A percentile compares a stretch with the other conserved stretches of the same genome.
Evolutionary conservation across 2,888 invertebrate genomes (phyloP).

Genomic region (Lasioglossum figueresi): DNA sequence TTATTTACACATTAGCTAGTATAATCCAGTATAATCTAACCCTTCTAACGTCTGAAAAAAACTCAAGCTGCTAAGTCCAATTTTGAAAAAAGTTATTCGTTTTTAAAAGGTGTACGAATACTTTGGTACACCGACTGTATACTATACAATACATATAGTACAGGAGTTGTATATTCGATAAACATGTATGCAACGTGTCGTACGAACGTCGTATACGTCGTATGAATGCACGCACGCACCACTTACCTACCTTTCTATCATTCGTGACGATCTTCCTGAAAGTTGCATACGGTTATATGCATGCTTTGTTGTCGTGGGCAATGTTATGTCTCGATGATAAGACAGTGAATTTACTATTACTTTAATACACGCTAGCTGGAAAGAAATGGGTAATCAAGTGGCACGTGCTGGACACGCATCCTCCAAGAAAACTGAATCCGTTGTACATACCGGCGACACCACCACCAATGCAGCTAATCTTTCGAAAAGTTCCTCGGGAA

Average conservation of each 20-base stretch:
- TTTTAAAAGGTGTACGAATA: too few relatives aligned
- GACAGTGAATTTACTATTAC: constrained; percentile 27
- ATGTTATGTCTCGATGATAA: constrained; percentile 43
- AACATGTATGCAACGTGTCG: constrained; percentile 11
- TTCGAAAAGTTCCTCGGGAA: constrained; percentile 86
- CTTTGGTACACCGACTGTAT: too few relatives aligned
- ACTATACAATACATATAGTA: too few relatives aligned
- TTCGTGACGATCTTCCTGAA: constrained; percentile 39
- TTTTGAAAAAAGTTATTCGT: too few relatives aligned
- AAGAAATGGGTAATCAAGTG: constrained; percentile 76
- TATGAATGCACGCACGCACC: constrained; percentile 14
- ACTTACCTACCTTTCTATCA: constrained; percentile 32
- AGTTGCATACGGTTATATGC: constrained; percentile 61
- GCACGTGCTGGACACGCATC: constrained; percentile 71
- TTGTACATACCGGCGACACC: constrained; percentile 49
- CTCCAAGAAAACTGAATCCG: constrained; percentile 68
- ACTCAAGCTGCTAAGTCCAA: too few relatives aligned
- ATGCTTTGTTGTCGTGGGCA: constrained; percentile 54
- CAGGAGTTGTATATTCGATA: not conserved
- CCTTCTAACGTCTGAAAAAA: too few relatives aligned
- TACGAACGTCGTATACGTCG: constrained; percentile 13
- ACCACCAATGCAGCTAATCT: constrained; percentile 50
- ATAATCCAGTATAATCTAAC: too few relatives aligned
- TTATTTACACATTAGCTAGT: too few relatives aligned
- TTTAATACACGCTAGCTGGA: constrained; percentile 23